These are phyloP conservation scores for Clavelina lepadiformis DNA, from an alignment of 23 tunicate genomes.

Conservation along the genomic window DNA sequence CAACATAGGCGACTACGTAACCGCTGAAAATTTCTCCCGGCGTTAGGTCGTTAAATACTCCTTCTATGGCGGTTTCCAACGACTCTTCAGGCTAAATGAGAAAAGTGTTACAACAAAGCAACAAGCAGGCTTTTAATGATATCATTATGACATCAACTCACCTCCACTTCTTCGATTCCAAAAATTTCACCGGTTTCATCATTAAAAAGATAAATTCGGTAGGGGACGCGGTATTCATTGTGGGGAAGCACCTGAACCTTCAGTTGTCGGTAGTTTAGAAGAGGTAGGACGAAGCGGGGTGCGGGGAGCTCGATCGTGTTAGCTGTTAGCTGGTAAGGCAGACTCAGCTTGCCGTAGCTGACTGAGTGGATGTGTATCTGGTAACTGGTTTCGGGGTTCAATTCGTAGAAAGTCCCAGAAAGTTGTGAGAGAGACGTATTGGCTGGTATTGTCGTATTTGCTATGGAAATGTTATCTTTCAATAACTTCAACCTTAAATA, in stretches of 20 bases:
- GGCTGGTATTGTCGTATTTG: no score
- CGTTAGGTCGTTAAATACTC: background rate
- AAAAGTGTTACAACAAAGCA: background rate
- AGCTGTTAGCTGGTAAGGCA: background rate
- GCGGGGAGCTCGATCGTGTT: slow-evolving; percentile 2
- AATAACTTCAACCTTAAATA: no score
- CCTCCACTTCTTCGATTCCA: background rate
- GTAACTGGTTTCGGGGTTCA: slow-evolving; percentile 21
- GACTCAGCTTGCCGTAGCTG: background rate
- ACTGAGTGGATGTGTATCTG: background rate
- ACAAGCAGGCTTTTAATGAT: background rate
- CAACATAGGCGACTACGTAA: slow-evolving; percentile 10
- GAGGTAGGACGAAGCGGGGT: slow-evolving; percentile 13
- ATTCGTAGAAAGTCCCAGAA: background rate
- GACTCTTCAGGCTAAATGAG: background rate
- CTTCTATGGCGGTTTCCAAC: slow-evolving; percentile 1
- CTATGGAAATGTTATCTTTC: no score
- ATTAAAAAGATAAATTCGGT: slow-evolving; percentile 1
- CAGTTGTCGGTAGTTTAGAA: background rate
- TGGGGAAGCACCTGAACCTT: slow-evolving; percentile 11
- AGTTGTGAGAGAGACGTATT: no score
- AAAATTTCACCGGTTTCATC: background rate
- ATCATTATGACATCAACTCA: background rate
- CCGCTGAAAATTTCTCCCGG: slow-evolving; percentile 27
- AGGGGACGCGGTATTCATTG: background rate